A percentile compares a stretch with the other conserved stretches of the same genome.
Evolutionary conservation across 2,888 invertebrate species (phyloP).

Genomic region (Phaedon cochleariae): DNA sequence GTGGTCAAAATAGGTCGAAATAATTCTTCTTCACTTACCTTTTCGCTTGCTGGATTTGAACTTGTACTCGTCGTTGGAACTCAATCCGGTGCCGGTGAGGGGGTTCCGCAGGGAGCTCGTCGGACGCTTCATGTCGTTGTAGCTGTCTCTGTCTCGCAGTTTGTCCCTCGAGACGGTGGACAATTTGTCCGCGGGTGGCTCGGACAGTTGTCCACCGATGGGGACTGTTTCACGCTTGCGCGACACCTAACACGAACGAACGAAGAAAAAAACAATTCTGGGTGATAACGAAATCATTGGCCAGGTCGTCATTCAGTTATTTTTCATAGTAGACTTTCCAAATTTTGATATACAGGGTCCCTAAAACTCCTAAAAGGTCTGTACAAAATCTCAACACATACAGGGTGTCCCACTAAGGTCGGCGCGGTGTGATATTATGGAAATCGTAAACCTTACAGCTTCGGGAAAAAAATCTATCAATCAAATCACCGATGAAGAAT

Average conservation of each 20-base stretch:
- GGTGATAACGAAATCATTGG: too few relatives aligned
- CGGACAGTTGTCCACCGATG: constrained; percentile 18
- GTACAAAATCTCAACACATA: too few relatives aligned
- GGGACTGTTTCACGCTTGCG: constrained; percentile 23
- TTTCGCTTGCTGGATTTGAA: constrained; percentile 45
- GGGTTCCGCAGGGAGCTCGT: constrained; percentile 55
- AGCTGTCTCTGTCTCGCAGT: constrained; percentile 39
- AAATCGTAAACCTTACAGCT: too few relatives aligned
- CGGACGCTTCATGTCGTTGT: constrained; percentile 45
- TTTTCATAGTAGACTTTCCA: too few relatives aligned
- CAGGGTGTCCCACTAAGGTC: too few relatives aligned
- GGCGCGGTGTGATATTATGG: too few relatives aligned
- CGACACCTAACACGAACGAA: constrained; percentile 14
- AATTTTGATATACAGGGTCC: too few relatives aligned
- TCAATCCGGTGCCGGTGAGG: constrained; percentile 56
- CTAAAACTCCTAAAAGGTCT: too few relatives aligned
- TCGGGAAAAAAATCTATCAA: too few relatives aligned
- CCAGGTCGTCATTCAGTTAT: too few relatives aligned
- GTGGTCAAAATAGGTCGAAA: neutral
- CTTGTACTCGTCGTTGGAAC: constrained; percentile 53
- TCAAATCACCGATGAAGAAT: too few relatives aligned
- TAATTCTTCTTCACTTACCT: constrained; percentile 37
- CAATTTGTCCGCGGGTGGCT: constrained; percentile 16
- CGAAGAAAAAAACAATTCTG: neutral
- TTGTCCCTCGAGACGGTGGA: constrained; percentile 17